Evolutionary conservation across 2,113 vertebrate species (phyloP).

Genomic region (Rhineura floridana): DNA sequence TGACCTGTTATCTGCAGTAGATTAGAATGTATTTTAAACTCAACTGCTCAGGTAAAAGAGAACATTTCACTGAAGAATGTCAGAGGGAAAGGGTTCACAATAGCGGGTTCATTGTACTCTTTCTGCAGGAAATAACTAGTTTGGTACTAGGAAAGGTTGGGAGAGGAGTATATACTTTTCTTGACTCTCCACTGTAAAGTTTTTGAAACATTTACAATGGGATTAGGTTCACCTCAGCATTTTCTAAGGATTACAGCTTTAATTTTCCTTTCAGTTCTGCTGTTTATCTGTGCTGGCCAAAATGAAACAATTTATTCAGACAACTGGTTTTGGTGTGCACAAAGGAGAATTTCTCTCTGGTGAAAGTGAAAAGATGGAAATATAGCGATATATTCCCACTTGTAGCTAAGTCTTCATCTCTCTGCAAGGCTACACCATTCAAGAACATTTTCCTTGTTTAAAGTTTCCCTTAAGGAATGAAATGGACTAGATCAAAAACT

Average conservation of each 20-base stretch:
- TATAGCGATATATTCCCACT: background rate
- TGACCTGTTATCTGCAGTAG: conserved; percentile 46
- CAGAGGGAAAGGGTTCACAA: conserved; percentile 66
- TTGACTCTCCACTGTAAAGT: conserved; percentile 55
- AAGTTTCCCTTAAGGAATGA: background rate
- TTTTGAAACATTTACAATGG: conserved; percentile 48
- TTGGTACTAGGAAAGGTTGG: conserved; percentile 54
- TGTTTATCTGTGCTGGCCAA: conserved; percentile 22
- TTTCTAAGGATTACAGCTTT: conserved; percentile 13
- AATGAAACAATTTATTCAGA: conserved; percentile 39
- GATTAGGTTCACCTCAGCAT: conserved; percentile 29
- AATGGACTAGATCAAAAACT: background rate
- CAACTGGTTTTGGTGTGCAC: background rate
- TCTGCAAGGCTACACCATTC: background rate
- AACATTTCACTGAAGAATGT: conserved; percentile 60
- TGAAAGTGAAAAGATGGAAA: background rate
- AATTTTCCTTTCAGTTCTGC: conserved; percentile 36
- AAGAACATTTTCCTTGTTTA: background rate
- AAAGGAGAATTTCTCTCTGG: background rate
- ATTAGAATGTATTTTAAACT: conserved; percentile 58
- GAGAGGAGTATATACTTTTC: conserved; percentile 58
- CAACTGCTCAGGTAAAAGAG: conserved; percentile 60
- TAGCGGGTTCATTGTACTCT: conserved; percentile 65
- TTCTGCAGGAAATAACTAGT: conserved; percentile 70
- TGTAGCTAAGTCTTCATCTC: background rate